Conservation (phyloP, 2,113 vertebrate species). For the Pelecanoides urinatrix region DNA sequence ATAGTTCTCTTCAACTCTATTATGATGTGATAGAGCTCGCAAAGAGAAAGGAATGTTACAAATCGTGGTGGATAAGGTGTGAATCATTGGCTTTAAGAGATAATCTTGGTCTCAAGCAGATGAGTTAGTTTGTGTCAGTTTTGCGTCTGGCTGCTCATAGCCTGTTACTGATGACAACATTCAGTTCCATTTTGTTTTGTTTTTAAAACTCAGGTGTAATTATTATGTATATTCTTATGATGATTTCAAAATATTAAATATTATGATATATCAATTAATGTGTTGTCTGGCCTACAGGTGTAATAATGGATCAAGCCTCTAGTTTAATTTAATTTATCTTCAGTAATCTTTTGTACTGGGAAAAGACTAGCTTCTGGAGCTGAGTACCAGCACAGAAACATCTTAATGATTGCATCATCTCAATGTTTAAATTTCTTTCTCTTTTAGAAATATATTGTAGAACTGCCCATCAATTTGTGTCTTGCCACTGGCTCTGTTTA, state of each 20-base stretch:
- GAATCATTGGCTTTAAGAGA: slow-evolving; percentile 57
- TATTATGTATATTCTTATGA: slow-evolving; percentile 78
- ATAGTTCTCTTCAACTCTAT: slow-evolving; percentile 76
- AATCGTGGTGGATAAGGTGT: slow-evolving; percentile 34
- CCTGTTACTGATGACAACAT: slow-evolving; percentile 65
- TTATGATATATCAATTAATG: slow-evolving; percentile 67
- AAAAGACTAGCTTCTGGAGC: slow-evolving; percentile 71
- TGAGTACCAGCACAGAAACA: slow-evolving; percentile 76
- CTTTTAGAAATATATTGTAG: slow-evolving; percentile 58
- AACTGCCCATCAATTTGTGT: slow-evolving; percentile 59
- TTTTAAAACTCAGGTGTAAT: slow-evolving; percentile 84
- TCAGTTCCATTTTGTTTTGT: slow-evolving; percentile 75
- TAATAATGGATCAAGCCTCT: slow-evolving; percentile 71
- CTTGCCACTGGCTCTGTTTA: slow-evolving; percentile 54
- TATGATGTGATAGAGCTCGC: slow-evolving; percentile 58
- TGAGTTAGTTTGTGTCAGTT: slow-evolving; percentile 57
- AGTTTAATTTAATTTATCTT: slow-evolving; percentile 80
- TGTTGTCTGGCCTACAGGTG: slow-evolving; percentile 73
- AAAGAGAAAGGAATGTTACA: slow-evolving; percentile 59
- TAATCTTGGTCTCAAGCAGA: slow-evolving; percentile 25
- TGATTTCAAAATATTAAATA: slow-evolving; percentile 77
- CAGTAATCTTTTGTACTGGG: slow-evolving; percentile 71
- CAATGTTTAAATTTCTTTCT: slow-evolving; percentile 69
- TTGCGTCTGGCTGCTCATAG: slow-evolving; percentile 65
- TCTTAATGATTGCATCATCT: slow-evolving; percentile 78